Conservation (phyloP, 1,140 invertebrate species). For the Macrotrachela quadricornifera region DNA sequence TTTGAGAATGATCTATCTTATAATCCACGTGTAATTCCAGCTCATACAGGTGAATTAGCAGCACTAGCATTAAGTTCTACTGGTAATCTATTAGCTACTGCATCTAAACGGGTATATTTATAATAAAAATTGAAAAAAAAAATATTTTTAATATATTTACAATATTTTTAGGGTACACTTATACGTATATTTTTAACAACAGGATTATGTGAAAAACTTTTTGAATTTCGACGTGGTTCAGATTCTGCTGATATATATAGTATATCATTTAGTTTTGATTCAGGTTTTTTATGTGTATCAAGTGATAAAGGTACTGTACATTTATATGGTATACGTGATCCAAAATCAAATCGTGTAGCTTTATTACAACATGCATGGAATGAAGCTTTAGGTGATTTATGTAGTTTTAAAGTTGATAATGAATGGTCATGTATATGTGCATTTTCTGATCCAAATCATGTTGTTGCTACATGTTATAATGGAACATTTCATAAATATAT, state of each 20-base stretch:
- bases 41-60: constrained; percentile 57
- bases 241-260: constrained; percentile 66
- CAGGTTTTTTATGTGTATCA: constrained; percentile 61
- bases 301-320: constrained; percentile 83
- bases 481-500: constrained; percentile 78
- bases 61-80: constrained; percentile 59
- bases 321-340: constrained; percentile 62
- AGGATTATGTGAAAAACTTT: constrained; percentile 31
- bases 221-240: constrained; percentile 58
- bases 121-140: not conserved
- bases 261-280: constrained; percentile 62
- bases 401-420: constrained; percentile 56
- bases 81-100: constrained; percentile 60
- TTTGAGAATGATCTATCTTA: no score
- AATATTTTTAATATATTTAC: not conserved
- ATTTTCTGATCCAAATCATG: constrained; percentile 44
- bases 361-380: constrained; percentile 35
- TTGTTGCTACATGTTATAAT: constrained; percentile 64
- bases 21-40: constrained; percentile 34
- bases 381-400: constrained; percentile 57
- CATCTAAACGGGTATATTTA: constrained; percentile 41
- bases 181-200: constrained; percentile 63
- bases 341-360: constrained; percentile 34
- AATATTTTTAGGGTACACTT: constrained; percentile 43
- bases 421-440: constrained; percentile 66